A percentile compares a stretch with the other conserved stretches of the same genome.
Conservation (phyloP, 2,888 invertebrate species). For the Drosophila mercatorum region DNA sequence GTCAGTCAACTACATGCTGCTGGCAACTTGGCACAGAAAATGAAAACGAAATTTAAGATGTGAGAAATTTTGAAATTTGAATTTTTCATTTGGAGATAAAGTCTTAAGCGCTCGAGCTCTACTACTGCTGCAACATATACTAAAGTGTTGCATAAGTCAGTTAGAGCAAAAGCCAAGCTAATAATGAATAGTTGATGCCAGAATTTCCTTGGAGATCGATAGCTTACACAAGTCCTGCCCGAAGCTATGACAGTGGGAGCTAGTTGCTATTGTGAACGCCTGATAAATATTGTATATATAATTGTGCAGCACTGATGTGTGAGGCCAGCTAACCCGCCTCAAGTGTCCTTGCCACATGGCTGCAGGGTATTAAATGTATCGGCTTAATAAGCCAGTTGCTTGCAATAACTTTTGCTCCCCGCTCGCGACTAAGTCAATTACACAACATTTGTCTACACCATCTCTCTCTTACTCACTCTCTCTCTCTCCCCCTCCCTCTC, state of each 20-base stretch:
- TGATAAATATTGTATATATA: too few species aligned
- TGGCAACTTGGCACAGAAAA: not conserved
- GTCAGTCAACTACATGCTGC: not conserved
- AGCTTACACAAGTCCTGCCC: not conserved
- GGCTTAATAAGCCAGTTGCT: conserved; percentile 6
- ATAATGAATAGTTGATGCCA: not conserved
- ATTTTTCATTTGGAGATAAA: not conserved
- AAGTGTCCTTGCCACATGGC: not conserved
- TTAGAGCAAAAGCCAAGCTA: not conserved
- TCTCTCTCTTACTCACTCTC: too few species aligned
- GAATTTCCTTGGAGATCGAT: not conserved
- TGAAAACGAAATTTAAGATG: not conserved
- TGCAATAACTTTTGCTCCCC: conserved; percentile 21
- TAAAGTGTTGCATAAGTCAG: not conserved
- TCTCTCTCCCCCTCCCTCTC: too few species aligned
- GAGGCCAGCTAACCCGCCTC: not conserved
- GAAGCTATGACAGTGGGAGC: not conserved
- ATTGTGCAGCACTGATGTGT: too few species aligned
- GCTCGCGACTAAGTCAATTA: conserved; percentile 70
- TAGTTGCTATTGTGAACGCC: not conserved
- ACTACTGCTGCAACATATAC: not conserved
- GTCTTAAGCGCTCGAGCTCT: too few species aligned
- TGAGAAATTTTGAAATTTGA: not conserved
- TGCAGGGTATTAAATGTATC: conserved; percentile 28
- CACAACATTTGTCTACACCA: conserved; percentile 55